Percentiles rank a stretch among this genome's conserved stretches.
phyloP scores from a whole-genome alignment of 2,113 vertebrate species.

The Ictidomys tridecemlineatus region DNA sequence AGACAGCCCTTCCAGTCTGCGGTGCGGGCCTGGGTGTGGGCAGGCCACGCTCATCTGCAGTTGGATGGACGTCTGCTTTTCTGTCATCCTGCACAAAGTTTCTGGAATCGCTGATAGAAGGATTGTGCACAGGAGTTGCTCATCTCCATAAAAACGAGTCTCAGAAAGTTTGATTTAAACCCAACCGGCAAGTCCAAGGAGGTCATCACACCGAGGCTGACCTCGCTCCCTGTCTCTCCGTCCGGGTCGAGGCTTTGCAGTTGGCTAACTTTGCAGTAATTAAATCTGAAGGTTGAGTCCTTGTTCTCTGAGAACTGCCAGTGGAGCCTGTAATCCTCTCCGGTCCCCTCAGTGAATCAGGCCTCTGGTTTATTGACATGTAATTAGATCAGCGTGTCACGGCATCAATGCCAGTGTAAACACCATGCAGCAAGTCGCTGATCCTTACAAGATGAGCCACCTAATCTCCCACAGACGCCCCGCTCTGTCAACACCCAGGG shows the following conservation, averaged over 20 bases:
- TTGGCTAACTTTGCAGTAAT: constrained; percentile 74
- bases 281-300: constrained; percentile 76
- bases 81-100: neutral
- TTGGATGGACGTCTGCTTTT: neutral
- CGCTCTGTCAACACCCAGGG: constrained; percentile 85
- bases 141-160: neutral
- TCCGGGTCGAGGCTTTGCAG: neutral
- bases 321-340: constrained; percentile 88
- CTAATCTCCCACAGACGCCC: constrained; percentile 92
- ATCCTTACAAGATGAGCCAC: constrained; percentile 91
- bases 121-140: neutral
- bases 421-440: constrained; percentile 88
- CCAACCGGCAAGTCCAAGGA: accelerated
- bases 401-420: constrained; percentile 91
- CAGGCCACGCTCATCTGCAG: neutral
- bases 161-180: neutral
- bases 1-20: neutral
- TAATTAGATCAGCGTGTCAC: constrained; percentile 94
- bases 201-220: neutral
- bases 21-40: neutral
- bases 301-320: constrained; percentile 82
- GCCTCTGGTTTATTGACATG: constrained; percentile 92
- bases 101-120: neutral
- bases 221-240: neutral
- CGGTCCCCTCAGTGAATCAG: constrained; percentile 86